These are phyloP conservation scores for Caenorhabditis sulstoni DNA, from an alignment of 2,888 invertebrate species.

Conservation along the genomic window DNA sequence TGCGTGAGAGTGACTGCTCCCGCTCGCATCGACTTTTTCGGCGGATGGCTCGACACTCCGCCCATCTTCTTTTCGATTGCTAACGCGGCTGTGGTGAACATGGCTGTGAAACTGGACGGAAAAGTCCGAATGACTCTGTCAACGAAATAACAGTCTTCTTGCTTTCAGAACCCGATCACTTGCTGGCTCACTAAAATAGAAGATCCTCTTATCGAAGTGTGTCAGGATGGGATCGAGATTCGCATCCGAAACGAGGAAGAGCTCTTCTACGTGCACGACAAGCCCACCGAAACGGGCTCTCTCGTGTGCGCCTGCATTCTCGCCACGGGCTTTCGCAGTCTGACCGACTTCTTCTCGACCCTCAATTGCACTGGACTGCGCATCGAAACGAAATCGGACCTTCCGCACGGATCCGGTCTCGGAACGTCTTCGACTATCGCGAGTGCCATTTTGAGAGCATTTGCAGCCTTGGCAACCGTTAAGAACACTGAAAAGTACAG, in stretches of 20 bases:
- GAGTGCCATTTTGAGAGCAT: conserved; percentile 82
- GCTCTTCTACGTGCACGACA: conserved; percentile 29
- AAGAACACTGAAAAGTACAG: not conserved
- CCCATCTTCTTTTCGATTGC: conserved; percentile 83
- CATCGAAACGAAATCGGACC: conserved; percentile 55
- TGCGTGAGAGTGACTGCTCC: conserved; percentile 24
- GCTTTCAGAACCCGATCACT: conserved; percentile 47
- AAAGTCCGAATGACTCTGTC: conserved; percentile 51
- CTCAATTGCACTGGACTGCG: conserved; percentile 46
- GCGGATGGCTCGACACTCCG: conserved; percentile 84
- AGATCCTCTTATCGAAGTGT: conserved; percentile 3
- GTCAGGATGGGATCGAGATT: conserved; percentile 8
- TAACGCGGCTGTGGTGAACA: conserved; percentile 82
- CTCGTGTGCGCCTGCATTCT: conserved; percentile 72
- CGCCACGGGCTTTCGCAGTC: conserved; percentile 46
- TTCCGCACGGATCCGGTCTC: conserved; percentile 81
- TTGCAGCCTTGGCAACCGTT: conserved; percentile 67
- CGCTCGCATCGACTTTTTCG: conserved; percentile 75
- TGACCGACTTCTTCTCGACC: conserved; percentile 1
- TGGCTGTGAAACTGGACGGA: conserved; percentile 82
- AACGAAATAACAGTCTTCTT: not conserved
- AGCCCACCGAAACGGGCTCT: conserved; percentile 59
- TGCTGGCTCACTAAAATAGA: conserved; percentile 22
- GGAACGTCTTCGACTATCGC: conserved; percentile 84
- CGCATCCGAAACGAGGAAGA: conserved; percentile 8